Percentiles rank a stretch among this genome's conserved stretches.
These are phyloP conservation scores for Tuberolachnus salignus DNA, from an alignment of 2,888 invertebrate species.

Conservation along the genomic window DNA sequence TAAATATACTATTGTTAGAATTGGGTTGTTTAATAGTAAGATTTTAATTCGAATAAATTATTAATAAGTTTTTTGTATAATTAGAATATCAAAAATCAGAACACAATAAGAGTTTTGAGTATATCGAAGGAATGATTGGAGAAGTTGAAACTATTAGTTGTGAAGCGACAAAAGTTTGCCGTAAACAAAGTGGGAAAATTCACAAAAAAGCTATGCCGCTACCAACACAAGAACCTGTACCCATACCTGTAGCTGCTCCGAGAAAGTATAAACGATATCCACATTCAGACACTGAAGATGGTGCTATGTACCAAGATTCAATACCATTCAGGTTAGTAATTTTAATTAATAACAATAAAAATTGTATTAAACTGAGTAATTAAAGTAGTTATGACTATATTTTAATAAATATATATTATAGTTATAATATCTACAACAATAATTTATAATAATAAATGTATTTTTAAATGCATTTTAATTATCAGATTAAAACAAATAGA, in stretches of 20 bases:
- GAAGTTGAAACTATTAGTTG: constrained; percentile 53
- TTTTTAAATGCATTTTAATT: no score
- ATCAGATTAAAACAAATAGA: no score
- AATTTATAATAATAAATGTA: no score
- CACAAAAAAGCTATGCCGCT: constrained; percentile 40
- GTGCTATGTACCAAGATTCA: constrained; percentile 58
- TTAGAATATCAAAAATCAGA: constrained; percentile 17
- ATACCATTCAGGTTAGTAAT: constrained; percentile 34
- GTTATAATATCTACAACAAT: no score
- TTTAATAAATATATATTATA: no score
- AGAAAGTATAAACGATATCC: constrained; percentile 59
- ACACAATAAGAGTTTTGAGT: constrained; percentile 34
- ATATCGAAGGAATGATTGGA: constrained; percentile 46
- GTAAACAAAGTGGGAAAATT: constrained; percentile 35
- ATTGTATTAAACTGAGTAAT: neutral
- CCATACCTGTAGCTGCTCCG: constrained; percentile 29
- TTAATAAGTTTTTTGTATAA: neutral
- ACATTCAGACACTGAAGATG: constrained; percentile 61
- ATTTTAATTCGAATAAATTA: neutral
- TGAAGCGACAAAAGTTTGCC: constrained; percentile 35
- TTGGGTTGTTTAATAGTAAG: no score
- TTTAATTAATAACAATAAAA: neutral
- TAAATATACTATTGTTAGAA: no score
- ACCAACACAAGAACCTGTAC: constrained; percentile 19
- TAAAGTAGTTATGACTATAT: no score